Percentiles rank a stretch among this genome's conserved stretches.
phyloP scores from a whole-genome alignment of 1,140 invertebrate species.

The Mylabris phalerata region DNA sequence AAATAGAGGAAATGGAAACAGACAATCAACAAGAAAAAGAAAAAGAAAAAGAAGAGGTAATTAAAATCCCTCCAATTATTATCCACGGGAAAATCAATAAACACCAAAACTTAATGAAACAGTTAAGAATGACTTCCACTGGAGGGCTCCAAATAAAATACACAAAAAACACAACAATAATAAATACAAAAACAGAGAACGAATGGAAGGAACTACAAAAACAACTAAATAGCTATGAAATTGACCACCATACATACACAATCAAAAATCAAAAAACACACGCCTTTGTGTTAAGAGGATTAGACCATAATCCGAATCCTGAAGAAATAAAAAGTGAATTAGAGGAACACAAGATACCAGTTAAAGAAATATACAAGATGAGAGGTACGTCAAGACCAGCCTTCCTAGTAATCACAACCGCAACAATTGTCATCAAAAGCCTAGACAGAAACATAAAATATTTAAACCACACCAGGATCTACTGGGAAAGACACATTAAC shows the following conservation, averaged over 20 bases:
- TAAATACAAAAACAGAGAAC: no score
- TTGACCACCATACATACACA: slow-evolving; percentile 12
- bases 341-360: not conserved
- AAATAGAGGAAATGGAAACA: no score
- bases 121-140: no score
- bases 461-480: not conserved
- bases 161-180: no score
- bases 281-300: slow-evolving; percentile 5
- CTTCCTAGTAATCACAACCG: slow-evolving; percentile 1
- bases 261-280: slow-evolving; percentile 10
- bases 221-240: not conserved
- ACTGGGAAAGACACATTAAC: slow-evolving; percentile 30
- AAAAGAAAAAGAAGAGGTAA: no score
- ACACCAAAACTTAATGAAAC: no score
- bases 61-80: no score
- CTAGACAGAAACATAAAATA: not conserved
- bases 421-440: not conserved
- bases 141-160: no score
- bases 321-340: slow-evolving; percentile 4
- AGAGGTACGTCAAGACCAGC: not conserved
- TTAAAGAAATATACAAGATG: slow-evolving; percentile 1
- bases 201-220: not conserved
- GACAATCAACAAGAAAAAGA: no score
- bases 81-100: no score
- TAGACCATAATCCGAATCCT: not conserved